phyloP scores from a whole-genome alignment of 2,888 invertebrate species.

The Strigamia crassipes region DNA sequence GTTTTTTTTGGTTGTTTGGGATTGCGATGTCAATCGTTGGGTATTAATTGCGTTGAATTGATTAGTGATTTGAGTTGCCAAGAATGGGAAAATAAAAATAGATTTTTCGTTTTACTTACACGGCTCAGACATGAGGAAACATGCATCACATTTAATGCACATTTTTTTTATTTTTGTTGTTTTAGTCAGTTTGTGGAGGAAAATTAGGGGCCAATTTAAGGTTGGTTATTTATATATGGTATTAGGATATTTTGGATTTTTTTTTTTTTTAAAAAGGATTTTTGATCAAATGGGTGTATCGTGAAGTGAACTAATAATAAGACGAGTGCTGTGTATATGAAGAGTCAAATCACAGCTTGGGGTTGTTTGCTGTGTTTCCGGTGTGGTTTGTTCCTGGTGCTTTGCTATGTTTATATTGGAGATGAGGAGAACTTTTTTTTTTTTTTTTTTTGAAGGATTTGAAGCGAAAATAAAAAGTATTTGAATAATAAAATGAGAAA shows the following conservation, averaged over 20 bases:
- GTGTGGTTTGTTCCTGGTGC: neutral
- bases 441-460: neutral
- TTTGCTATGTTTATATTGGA: neutral
- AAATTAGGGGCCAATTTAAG: neutral
- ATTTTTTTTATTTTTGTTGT: neutral
- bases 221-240: neutral
- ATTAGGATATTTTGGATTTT: neutral
- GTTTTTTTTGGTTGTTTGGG: neutral
- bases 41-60: slow-evolving; percentile 5
- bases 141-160: neutral
- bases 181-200: neutral
- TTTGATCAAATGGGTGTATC: neutral
- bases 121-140: slow-evolving; percentile 11
- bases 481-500: no score
- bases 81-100: slow-evolving; percentile 3
- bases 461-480: no score
- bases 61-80: slow-evolving; percentile 2
- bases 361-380: neutral
- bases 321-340: neutral
- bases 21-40: neutral
- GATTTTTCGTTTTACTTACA: neutral
- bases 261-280: neutral
- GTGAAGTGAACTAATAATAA: neutral
- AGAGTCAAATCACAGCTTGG: neutral
- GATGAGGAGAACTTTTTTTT: neutral